phyloP scores from a whole-genome alignment of 2,113 vertebrate species.

The Fukomys damarensis region DNA sequence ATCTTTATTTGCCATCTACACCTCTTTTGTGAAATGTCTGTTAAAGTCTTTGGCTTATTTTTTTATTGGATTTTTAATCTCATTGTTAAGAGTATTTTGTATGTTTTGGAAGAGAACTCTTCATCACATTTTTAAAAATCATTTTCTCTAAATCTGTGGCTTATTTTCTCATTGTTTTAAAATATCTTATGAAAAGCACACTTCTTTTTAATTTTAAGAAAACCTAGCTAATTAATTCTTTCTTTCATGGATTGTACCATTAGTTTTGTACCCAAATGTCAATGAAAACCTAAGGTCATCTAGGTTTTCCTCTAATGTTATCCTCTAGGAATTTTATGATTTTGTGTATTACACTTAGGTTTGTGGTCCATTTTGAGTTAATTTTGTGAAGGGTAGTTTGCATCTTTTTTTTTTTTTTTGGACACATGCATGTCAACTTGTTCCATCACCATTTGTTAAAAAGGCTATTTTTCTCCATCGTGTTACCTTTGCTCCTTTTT shows the following conservation, averaged over 20 bases:
- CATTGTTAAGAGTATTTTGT: neutral
- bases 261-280: neutral
- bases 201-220: neutral
- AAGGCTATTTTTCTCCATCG: neutral
- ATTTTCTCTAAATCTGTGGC: neutral
- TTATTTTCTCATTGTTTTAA: neutral
- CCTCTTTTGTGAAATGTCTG: neutral
- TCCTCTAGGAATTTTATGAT: neutral
- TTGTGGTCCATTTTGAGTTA: neutral
- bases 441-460: neutral
- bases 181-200: neutral
- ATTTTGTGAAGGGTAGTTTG: neutral
- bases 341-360: neutral
- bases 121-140: too few relatives aligned
- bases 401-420: neutral
- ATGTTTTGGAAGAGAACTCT: neutral
- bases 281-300: neutral
- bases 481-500: neutral
- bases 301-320: neutral
- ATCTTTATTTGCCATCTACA: neutral
- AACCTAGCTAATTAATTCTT: neutral
- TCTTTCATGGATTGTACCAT: neutral
- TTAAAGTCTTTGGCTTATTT: neutral
- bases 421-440: neutral
- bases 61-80: neutral